Percentiles rank a stretch among this genome's conserved stretches.
phyloP scores from a whole-genome alignment of 2,113 vertebrate species.

The Microtus pennsylvanicus region DNA sequence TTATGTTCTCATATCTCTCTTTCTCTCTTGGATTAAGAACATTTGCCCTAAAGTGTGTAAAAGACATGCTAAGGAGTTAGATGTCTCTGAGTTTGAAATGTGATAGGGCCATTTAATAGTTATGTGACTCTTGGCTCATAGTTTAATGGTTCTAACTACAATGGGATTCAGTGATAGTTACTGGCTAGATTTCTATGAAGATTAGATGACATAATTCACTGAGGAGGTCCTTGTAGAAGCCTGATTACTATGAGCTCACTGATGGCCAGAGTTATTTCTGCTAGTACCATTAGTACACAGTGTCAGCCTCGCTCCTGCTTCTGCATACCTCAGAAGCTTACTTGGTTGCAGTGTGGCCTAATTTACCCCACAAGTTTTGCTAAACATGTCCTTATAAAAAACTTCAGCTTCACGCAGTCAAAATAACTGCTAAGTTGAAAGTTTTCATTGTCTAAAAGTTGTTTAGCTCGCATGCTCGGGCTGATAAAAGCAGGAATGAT shows the following conservation, averaged over 20 bases:
- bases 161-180: not conserved
- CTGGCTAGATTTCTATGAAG: not conserved
- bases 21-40: not conserved
- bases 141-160: conserved; percentile 10
- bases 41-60: not conserved
- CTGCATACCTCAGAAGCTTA: not conserved
- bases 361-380: not conserved
- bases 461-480: not conserved
- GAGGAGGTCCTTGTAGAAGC: not conserved
- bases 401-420: conserved; percentile 15
- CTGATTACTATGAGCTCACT: not conserved
- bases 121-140: not conserved
- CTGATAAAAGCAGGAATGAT: conserved; percentile 22
- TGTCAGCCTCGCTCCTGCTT: not conserved
- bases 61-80: not conserved
- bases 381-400: not conserved
- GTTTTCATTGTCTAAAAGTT: not conserved
- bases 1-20: not conserved
- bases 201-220: not conserved
- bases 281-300: not conserved
- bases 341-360: not conserved
- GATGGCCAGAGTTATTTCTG: not conserved
- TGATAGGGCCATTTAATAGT: not conserved
- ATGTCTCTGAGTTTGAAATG: conserved; percentile 16
- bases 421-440: conserved; percentile 27